A percentile compares a stretch with the other conserved stretches of the same genome.
Evolutionary conservation across 2,888 invertebrate species (phyloP).

Genomic region (Pristionchus japonicus): DNA sequence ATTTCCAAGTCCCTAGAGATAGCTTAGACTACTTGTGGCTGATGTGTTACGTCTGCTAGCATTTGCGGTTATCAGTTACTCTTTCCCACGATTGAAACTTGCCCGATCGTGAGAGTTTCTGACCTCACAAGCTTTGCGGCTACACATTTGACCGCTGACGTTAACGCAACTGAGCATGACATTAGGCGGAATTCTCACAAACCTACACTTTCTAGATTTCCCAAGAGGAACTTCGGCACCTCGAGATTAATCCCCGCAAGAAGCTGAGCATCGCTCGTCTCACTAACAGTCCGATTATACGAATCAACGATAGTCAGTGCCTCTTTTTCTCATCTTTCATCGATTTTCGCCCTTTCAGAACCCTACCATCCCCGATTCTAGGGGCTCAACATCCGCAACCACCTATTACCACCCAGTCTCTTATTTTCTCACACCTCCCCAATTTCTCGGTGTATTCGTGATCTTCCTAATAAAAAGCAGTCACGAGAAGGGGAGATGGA

Average conservation of each 20-base stretch:
- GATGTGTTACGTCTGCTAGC: too few relatives aligned
- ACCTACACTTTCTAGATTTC: conserved; percentile 34
- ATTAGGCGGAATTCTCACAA: background rate
- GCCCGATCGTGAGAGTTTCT: background rate
- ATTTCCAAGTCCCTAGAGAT: too few relatives aligned
- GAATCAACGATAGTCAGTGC: conserved; percentile 10
- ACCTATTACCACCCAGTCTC: too few relatives aligned
- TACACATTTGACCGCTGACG: too few relatives aligned
- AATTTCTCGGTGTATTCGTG: too few relatives aligned
- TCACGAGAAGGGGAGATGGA: too few relatives aligned
- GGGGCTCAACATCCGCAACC: too few relatives aligned
- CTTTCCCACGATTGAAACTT: background rate
- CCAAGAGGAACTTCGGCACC: conserved; percentile 47
- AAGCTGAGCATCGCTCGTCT: conserved; percentile 50
- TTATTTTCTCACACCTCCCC: too few relatives aligned
- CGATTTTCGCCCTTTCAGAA: background rate
- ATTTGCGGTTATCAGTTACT: background rate
- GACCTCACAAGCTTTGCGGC: background rate
- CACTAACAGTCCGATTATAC: conserved; percentile 33
- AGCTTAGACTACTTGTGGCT: too few relatives aligned
- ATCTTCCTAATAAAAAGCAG: too few relatives aligned
- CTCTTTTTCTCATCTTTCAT: background rate
- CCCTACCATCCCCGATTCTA: conserved; percentile 1
- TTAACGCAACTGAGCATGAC: too few relatives aligned
- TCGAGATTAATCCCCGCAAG: conserved; percentile 48